Conservation (phyloP, 1,140 invertebrate species). For the Chrysopa pallens region DNA sequence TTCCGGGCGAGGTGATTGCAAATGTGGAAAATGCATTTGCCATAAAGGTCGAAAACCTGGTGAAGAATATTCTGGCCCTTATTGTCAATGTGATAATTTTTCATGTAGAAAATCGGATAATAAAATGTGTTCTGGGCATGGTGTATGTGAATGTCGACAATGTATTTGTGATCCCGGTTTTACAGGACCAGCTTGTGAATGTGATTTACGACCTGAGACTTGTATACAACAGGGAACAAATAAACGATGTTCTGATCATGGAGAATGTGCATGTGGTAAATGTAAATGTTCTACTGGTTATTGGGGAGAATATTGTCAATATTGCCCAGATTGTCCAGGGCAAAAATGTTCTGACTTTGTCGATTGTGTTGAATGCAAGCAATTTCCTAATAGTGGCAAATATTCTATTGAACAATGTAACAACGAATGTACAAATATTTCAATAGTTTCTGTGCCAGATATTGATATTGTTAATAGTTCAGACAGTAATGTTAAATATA, state of each 20-base stretch:
- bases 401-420: conserved; percentile 37
- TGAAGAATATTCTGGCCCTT: conserved; percentile 35
- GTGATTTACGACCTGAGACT: conserved; percentile 48
- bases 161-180: conserved; percentile 62
- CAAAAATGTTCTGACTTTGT: conserved; percentile 56
- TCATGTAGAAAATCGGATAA: conserved; percentile 55
- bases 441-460: neutral
- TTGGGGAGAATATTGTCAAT: conserved; percentile 78
- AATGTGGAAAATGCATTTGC: conserved; percentile 46
- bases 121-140: conserved; percentile 32
- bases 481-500: neutral
- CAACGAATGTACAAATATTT: conserved; percentile 21
- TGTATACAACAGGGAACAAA: conserved; percentile 37
- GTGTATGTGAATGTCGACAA: conserved; percentile 56
- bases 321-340: conserved; percentile 47
- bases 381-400: conserved; percentile 55
- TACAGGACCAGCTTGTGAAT: conserved; percentile 68
- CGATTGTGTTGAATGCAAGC: conserved; percentile 86
- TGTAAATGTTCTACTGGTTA: conserved; percentile 68
- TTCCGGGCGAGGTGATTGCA: neutral
- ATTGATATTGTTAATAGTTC: neutral
- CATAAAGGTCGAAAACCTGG: conserved; percentile 20
- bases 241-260: conserved; percentile 64
- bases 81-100: conserved; percentile 91
- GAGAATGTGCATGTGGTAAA: conserved; percentile 72